These are phyloP conservation scores for Caenorhabditis becei DNA, from an alignment of 2,888 invertebrate species.

Conservation along the genomic window DNA sequence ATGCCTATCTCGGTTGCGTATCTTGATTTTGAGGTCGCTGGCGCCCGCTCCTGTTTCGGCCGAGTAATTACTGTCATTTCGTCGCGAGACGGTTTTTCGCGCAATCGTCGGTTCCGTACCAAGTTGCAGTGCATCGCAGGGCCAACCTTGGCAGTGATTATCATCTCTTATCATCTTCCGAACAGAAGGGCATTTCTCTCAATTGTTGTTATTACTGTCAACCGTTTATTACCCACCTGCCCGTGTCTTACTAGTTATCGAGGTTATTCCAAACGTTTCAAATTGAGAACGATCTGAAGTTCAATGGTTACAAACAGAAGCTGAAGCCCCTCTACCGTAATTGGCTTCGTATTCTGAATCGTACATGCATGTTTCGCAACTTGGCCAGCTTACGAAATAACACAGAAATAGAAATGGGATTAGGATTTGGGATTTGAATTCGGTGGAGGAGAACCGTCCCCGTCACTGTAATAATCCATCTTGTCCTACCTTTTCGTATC, in stretches of 20 bases:
- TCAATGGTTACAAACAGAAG: too few species aligned
- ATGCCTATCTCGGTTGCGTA: conserved; percentile 40
- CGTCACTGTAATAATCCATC: conserved; percentile 6
- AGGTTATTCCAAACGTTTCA: neutral
- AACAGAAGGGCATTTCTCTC: conserved; percentile 10
- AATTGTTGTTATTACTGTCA: conserved; percentile 42
- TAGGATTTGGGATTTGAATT: too few species aligned
- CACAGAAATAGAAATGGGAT: neutral
- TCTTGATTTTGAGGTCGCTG: conserved; percentile 54
- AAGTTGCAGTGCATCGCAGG: conserved; percentile 20
- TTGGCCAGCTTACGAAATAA: conserved; percentile 3
- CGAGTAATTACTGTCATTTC: conserved; percentile 34
- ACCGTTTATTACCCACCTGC: conserved; percentile 36
- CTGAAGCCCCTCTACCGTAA: too few species aligned
- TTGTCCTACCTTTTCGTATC: neutral
- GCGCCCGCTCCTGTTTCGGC: conserved; percentile 10
- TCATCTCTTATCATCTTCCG: conserved; percentile 27
- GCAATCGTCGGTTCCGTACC: conserved; percentile 35
- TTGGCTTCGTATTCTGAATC: neutral
- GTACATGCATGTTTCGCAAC: conserved; percentile 1
- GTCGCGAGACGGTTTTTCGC: conserved; percentile 34
- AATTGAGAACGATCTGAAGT: neutral
- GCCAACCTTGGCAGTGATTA: conserved; percentile 42
- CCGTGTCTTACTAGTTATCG: conserved; percentile 4
- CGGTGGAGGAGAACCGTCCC: neutral